Evolutionary conservation across 2,113 vertebrate genomes (phyloP), one percentile per base, ranked within the genome.

Genomic region (Marmota monax): DNA sequence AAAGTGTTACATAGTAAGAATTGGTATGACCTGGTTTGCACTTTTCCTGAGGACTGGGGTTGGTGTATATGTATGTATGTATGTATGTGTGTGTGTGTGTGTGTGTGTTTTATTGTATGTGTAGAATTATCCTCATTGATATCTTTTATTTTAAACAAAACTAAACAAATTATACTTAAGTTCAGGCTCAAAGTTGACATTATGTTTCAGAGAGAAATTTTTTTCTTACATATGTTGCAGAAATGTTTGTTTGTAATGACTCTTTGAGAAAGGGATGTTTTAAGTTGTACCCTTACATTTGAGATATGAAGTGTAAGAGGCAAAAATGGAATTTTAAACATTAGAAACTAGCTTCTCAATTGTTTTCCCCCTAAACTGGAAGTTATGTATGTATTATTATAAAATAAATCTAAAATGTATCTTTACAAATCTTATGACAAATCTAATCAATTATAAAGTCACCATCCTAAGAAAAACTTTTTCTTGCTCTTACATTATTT

Each of bases 331-430:
- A 76, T 87, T 95, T 63, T 0, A 1, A 92, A 63, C 96, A 88
- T 96, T 90, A 93, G 74, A 89, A 25, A 48, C 25, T 96, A 97
- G 90, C 27, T 92, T 93, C 87, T 96, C 20, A 69, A 1, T 84
- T 90, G 65, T 86, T 73, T 97, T 97, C 86, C 25, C 25, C 84
- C 39, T 56, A 53, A 73, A n/a, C 39, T 92, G 56, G 7, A 45
- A 82, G 61, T 22, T 78, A 72, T 90, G n/a, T 45, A 56, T 98
- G 84, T 65, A 94, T 90, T 70, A 1, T 92, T 76, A 85, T 42
- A 53, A 42, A 72, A 22, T 95, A 77, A 95, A 94, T 84, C 22
- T 73, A 90, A 84, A 88, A 63, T 94, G 8, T 25, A 90, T 85
- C 70, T 39, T 80, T 27, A 73, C 91, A 70, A 77, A 37, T 76